These are phyloP conservation scores for Volucella inflata DNA, from an alignment of 2,888 invertebrate genomes.

Conservation along the genomic window DNA sequence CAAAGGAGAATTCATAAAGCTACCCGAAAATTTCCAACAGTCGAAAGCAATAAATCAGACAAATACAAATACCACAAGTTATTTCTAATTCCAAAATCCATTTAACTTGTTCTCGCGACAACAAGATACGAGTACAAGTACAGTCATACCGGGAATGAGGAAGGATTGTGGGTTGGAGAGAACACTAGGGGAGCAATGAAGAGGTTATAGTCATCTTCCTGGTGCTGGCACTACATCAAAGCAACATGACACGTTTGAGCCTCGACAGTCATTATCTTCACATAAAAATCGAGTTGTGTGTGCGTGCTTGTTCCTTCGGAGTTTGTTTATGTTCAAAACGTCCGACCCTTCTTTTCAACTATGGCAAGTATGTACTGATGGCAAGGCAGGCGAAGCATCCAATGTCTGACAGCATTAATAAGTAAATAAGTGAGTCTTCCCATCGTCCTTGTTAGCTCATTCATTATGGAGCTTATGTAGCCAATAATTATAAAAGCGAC, in stretches of 20 bases:
- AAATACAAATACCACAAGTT: conserved; percentile 48
- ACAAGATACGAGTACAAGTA: conserved; percentile 25
- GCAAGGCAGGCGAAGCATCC: not conserved
- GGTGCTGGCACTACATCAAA: conserved; percentile 37
- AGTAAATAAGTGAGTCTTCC: conserved; percentile 62
- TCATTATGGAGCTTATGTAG: conserved; percentile 68
- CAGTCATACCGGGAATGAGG: not conserved
- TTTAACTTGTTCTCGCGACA: conserved; percentile 42
- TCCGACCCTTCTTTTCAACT: not conserved
- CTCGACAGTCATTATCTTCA: conserved; percentile 60
- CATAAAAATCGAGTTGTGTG: conserved; percentile 59
- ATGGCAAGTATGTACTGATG: not conserved
- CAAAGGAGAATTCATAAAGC: too few species aligned
- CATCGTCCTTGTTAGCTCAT: conserved; percentile 65
- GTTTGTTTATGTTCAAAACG: conserved; percentile 5
- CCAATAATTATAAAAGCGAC: conserved; percentile 69
- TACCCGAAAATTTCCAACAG: too few species aligned
- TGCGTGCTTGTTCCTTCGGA: conserved; percentile 38
- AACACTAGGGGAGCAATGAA: not conserved
- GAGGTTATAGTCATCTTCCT: not conserved
- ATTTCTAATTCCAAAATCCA: conserved; percentile 55
- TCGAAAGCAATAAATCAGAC: conserved; percentile 55
- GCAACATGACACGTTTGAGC: conserved; percentile 58
- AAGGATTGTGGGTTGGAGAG: not conserved
- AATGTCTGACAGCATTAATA: conserved; percentile 55